Percentiles rank a stretch among this genome's conserved stretches.
phyloP scores from a whole-genome alignment of 2,888 invertebrate genomes.

The Girardia tigrina region DNA sequence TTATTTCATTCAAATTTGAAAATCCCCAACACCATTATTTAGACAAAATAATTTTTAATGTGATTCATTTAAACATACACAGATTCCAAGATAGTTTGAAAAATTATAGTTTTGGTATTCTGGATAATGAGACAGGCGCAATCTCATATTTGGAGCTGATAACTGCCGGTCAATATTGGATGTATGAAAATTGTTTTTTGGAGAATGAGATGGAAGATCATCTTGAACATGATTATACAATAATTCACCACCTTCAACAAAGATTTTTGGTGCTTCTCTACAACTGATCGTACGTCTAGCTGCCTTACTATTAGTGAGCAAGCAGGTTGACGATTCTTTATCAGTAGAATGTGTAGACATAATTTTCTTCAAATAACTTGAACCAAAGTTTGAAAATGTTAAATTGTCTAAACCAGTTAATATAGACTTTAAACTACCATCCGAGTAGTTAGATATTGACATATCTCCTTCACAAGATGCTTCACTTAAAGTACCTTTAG shows the following conservation, averaged over 20 bases:
- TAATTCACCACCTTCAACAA: neutral
- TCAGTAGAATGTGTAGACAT: neutral
- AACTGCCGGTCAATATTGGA: slow-evolving; percentile 5
- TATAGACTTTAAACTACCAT: neutral
- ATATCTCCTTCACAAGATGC: slow-evolving; percentile 17
- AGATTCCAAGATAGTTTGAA: neutral
- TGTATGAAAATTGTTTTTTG: neutral
- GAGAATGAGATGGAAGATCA: neutral
- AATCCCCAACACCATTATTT: neutral
- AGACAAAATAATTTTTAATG: neutral
- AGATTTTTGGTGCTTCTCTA: neutral
- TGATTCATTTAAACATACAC: slow-evolving; percentile 8
- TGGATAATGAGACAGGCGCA: neutral
- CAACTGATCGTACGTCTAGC: neutral
- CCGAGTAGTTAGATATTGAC: neutral
- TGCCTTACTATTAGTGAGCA: neutral
- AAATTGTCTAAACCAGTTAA: neutral
- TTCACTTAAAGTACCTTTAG: neutral
- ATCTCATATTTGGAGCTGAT: slow-evolving; percentile 4
- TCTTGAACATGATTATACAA: neutral
- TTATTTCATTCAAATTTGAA: too few species aligned
- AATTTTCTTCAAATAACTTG: neutral
- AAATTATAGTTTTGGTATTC: slow-evolving; percentile 13
- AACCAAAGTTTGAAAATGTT: neutral
- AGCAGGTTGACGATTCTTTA: neutral